Conservation (phyloP, 2,888 invertebrate genomes). For the Tribolium freemani region DNA sequence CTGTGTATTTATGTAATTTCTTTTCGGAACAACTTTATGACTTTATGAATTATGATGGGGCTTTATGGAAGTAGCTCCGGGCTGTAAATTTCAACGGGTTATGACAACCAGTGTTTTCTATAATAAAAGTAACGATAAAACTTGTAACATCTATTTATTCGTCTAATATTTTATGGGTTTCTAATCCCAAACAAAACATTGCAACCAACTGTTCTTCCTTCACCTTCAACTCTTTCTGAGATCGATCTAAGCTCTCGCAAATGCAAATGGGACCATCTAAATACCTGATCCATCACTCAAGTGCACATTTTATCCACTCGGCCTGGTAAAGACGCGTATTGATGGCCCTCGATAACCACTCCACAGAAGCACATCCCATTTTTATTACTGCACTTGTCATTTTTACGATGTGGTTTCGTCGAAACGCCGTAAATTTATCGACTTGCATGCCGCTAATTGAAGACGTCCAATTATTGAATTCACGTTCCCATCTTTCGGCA, state of each 20-base stretch:
- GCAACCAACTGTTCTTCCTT: neutral
- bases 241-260: constrained; percentile 19
- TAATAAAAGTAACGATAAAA: constrained; percentile 40
- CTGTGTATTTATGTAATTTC: constrained; percentile 42
- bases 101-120: constrained; percentile 41
- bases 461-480: constrained; percentile 24
- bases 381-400: constrained; percentile 35
- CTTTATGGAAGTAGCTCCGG: constrained; percentile 38
- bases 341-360: constrained; percentile 46
- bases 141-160: constrained; percentile 37
- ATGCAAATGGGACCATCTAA: constrained; percentile 25
- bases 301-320: constrained; percentile 31
- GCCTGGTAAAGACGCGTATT: constrained; percentile 51
- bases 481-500: constrained; percentile 6
- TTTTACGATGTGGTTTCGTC: constrained; percentile 25
- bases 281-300: constrained; percentile 36
- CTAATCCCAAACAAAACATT: neutral
- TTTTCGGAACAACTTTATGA: constrained; percentile 42
- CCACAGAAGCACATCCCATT: constrained; percentile 30
- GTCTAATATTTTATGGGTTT: constrained; percentile 33
- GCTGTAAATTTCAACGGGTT: constrained; percentile 41
- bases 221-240: neutral
- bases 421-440: neutral
- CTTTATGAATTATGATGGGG: constrained; percentile 43
- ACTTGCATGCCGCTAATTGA: constrained; percentile 28